Percentiles rank a stretch among this genome's conserved stretches.
phyloP scores from a whole-genome alignment of 2,113 vertebrate genomes.

The Xenus cinereus region DNA sequence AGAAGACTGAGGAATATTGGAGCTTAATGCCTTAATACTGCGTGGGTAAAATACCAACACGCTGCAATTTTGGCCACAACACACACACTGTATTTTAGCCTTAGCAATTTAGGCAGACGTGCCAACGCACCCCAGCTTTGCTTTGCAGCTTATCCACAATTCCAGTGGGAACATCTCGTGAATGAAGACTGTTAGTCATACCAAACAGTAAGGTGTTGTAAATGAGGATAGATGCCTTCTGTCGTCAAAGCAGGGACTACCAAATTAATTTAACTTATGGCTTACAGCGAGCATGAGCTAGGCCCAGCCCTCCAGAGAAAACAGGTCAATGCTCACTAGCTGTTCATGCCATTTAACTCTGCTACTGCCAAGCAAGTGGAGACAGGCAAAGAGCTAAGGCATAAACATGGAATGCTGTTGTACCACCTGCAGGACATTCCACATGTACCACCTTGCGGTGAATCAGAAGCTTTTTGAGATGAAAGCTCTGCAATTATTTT shows the following conservation, averaged over 20 bases:
- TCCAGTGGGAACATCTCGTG: not conserved
- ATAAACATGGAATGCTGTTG: not conserved
- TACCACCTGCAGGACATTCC: not conserved
- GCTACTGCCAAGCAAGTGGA: not conserved
- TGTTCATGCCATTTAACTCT: not conserved
- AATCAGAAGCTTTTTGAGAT: not conserved
- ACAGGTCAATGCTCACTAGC: not conserved
- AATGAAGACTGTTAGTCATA: constrained; percentile 8
- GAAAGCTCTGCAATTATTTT: not conserved
- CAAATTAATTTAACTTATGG: constrained; percentile 24
- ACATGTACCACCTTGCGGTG: not conserved
- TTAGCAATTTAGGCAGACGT: not conserved
- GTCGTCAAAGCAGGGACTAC: not conserved
- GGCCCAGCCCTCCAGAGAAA: not conserved
- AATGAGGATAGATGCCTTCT: constrained; percentile 34
- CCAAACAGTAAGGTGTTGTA: not conserved
- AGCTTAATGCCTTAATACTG: not conserved
- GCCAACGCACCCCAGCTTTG: not conserved
- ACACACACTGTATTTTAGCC: not conserved
- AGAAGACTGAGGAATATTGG: not conserved
- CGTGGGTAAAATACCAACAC: not conserved
- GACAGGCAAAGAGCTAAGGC: not conserved
- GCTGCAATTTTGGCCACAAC: not conserved
- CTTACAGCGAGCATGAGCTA: not conserved
- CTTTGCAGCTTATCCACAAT: not conserved